phyloP scores from a whole-genome alignment of 2,113 vertebrate genomes.

The Noctilio leporinus region DNA sequence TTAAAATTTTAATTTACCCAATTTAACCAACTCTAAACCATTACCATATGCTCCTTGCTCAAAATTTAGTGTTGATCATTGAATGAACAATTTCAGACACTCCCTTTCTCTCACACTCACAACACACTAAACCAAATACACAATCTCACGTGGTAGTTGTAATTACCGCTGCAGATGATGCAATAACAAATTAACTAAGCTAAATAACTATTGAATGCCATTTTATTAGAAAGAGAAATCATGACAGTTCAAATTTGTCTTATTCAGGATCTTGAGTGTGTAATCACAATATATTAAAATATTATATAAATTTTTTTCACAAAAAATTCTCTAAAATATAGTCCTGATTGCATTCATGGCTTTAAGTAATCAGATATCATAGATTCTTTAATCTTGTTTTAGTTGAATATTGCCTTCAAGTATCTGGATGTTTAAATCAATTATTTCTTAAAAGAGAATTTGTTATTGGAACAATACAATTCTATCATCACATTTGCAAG shows the following conservation, averaged over 20 bases:
- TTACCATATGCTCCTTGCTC: neutral
- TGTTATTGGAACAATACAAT: neutral
- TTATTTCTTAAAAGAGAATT: neutral
- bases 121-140: neutral
- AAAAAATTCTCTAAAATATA: neutral
- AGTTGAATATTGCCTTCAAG: neutral
- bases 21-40: neutral
- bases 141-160: neutral
- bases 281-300: neutral
- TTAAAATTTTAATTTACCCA: neutral
- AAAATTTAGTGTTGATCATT: neutral
- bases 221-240: neutral
- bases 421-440: neutral
- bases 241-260: neutral
- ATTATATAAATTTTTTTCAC: neutral
- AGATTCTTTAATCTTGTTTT: neutral
- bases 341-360: neutral
- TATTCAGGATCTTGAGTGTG: neutral
- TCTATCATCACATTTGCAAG: neutral
- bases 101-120: neutral
- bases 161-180: neutral
- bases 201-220: neutral
- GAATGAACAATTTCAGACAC: neutral
- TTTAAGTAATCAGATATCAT: neutral
- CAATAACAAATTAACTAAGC: neutral